These are phyloP conservation scores for Hyles lineata DNA, from an alignment of 2,888 invertebrate genomes.

Conservation along the genomic window DNA sequence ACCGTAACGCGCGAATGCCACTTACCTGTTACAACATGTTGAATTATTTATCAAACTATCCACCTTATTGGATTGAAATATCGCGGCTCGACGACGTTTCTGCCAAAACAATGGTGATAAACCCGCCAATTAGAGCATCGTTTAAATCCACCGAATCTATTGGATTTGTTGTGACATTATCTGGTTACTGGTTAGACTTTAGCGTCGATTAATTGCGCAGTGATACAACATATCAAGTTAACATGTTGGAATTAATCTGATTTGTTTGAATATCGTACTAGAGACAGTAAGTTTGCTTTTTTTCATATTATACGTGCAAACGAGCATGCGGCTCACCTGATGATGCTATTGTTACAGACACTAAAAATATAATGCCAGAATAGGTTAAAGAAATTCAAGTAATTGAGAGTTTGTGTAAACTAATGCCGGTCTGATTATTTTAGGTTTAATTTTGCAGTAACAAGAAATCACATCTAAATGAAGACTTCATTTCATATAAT, in stretches of 20 bases:
- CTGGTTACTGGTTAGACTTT: background rate
- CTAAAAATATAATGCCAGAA: background rate
- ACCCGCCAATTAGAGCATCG: constrained; percentile 27
- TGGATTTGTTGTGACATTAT: background rate
- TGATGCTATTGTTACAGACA: too few relatives aligned
- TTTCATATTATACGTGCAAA: too few relatives aligned
- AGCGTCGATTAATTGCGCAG: background rate
- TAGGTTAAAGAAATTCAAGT: background rate
- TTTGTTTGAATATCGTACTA: background rate
- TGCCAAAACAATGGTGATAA: constrained; percentile 43
- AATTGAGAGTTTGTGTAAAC: too few relatives aligned
- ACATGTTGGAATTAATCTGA: background rate
- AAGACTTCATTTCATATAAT: too few relatives aligned
- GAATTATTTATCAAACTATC: constrained; percentile 83
- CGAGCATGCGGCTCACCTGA: too few relatives aligned
- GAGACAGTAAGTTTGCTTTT: background rate
- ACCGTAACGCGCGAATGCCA: constrained; percentile 76
- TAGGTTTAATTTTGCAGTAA: too few relatives aligned
- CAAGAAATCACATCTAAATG: too few relatives aligned
- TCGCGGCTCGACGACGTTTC: constrained; percentile 58
- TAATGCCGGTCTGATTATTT: too few relatives aligned
- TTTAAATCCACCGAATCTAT: background rate
- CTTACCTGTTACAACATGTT: constrained; percentile 81
- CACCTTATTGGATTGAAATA: constrained; percentile 80
- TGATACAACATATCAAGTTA: too few relatives aligned